A percentile compares a stretch with the other conserved stretches of the same genome.
These are phyloP conservation scores for Urophycis tenuis DNA, from an alignment of 2,797 vertebrate genomes.

Conservation along the genomic window DNA sequence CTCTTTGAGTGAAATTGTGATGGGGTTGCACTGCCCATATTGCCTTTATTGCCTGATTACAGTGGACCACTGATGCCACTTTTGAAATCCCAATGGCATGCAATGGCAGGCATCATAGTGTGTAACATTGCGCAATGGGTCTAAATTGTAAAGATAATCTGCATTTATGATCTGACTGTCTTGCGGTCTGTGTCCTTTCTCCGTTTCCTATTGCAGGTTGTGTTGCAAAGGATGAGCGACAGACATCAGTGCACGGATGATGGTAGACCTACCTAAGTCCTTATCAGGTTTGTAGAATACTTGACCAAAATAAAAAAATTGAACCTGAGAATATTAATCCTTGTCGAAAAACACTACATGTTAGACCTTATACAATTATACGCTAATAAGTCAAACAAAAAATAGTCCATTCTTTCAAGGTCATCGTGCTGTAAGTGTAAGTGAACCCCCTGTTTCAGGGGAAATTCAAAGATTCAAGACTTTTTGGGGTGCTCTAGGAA, in stretches of 20 bases:
- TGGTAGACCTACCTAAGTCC: neutral
- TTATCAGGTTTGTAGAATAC: neutral
- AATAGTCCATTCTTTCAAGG: too few species aligned
- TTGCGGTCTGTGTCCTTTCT: conserved; percentile 22
- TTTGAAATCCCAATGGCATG: conserved; percentile 12
- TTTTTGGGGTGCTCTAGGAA: too few species aligned
- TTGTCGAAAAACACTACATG: too few species aligned
- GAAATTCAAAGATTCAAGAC: too few species aligned
- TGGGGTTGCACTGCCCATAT: conserved; percentile 21
- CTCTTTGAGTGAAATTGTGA: conserved; percentile 30
- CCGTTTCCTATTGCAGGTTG: conserved; percentile 39
- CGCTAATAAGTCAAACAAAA: too few species aligned
- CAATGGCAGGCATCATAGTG: conserved; percentile 14
- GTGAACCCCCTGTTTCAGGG: too few species aligned
- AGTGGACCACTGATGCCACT: conserved; percentile 2
- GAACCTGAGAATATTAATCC: too few species aligned
- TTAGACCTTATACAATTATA: too few species aligned
- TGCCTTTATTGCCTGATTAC: conserved; percentile 26
- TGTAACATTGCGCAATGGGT: conserved; percentile 33
- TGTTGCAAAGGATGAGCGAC: neutral
- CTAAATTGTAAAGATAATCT: conserved; percentile 36
- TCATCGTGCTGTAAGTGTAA: too few species aligned
- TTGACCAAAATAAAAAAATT: neutral
- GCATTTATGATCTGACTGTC: conserved; percentile 58
- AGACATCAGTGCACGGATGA: neutral